Percentiles rank a stretch among this genome's conserved stretches.
Evolutionary conservation across 2,113 vertebrate species (phyloP).

Genomic region (Centrocercus urophasianus): DNA sequence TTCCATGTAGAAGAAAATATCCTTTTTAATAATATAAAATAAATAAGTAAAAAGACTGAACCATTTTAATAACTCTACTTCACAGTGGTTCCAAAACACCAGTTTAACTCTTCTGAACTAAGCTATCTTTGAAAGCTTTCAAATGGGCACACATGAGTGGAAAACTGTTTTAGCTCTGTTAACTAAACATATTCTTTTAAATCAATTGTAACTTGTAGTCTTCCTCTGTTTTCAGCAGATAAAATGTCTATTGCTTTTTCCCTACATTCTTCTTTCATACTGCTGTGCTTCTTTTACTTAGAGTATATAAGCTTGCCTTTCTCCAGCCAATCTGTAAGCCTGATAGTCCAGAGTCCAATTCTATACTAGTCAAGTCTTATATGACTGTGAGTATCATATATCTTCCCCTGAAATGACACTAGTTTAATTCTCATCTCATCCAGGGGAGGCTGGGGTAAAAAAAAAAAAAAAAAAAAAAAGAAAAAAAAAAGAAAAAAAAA

Average conservation of each 20-base stretch:
- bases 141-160: background rate
- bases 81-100: background rate
- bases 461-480: background rate
- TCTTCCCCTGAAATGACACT: background rate
- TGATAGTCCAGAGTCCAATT: background rate
- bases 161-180: background rate
- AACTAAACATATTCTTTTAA: background rate
- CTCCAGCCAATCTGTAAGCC: background rate
- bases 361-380: background rate
- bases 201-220: background rate
- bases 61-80: background rate
- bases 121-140: background rate
- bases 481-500: background rate
- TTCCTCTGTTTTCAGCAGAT: slow-evolving; percentile 1
- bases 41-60: background rate
- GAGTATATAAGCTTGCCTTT: background rate
- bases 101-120: background rate
- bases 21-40: background rate
- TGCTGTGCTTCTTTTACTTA: background rate
- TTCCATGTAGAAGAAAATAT: background rate
- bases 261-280: background rate
- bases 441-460: background rate
- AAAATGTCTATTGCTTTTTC: background rate
- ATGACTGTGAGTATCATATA: background rate
- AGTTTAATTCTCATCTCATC: background rate